Evolutionary conservation across 2,888 invertebrate genomes (phyloP), one percentile per base, ranked within the genome.

Genomic region (Drosophila monieri): DNA sequence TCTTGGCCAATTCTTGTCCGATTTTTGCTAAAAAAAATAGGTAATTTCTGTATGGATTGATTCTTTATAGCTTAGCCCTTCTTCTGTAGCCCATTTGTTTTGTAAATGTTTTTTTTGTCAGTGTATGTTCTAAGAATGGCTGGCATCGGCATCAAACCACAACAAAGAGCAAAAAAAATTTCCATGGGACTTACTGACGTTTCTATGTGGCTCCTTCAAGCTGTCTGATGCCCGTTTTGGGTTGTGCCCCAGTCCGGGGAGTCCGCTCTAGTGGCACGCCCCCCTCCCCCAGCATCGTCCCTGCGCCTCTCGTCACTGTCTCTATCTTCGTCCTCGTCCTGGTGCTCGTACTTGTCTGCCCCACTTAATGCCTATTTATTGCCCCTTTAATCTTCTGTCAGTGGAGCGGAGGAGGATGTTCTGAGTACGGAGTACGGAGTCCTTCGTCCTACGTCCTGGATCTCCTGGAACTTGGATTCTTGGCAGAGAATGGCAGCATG

Each of bases 321-420:
- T 27, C 8, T 8, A 8, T 27, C 9, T 2, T 27, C 60, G 49
- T 37, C 39, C 30, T 27, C 14, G 6, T 9, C 27, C 32, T 10
- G 30, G 44, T 48, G 14, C 37, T 55, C 43, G 30, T 57, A 52
- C 51, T 54, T 76, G 74, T 72, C 67, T 86, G 84, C 67, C 81
- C 87, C 77, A 85, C 85, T 81, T 81, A 87, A 87, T 87, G 85
- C 87, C 87, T 85, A 87, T 81, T 87, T 85, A 81, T 81, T 81
- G 81, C 87, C 85, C 77, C 79, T 61, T 87, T 87, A 87, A 81
- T 85, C 78, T 71, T 59, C 53, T 64, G n/a, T 47, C 58, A 27
- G 55, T 32, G 37, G 15, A 10, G 8, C 44, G 46, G 23, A 39
- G 14, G 14, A 6, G 1, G 35, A 12, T 12, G 18, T 27, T 27